Percentiles rank a stretch among this genome's conserved stretches.
Evolutionary conservation across 2,113 vertebrate genomes (phyloP).

Genomic region (Tichodroma muraria): DNA sequence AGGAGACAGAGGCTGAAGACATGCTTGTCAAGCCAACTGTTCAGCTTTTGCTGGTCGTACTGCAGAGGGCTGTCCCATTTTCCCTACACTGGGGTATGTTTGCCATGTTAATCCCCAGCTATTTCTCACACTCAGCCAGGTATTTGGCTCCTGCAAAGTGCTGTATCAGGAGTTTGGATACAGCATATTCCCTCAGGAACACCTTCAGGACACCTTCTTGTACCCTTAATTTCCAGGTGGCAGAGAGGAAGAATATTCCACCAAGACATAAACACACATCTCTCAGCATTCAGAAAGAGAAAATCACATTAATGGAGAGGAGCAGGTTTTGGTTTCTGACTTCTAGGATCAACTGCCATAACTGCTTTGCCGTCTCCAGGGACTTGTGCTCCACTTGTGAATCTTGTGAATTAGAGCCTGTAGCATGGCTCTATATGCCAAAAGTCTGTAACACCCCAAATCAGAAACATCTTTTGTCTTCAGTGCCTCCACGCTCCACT

Average conservation of each 20-base stretch:
- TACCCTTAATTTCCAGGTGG: not conserved
- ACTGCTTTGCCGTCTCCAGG: not conserved
- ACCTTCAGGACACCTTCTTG: not conserved
- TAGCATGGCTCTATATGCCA: not conserved
- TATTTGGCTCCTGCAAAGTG: not conserved
- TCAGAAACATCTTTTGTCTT: conserved; percentile 19
- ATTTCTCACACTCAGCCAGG: not conserved
- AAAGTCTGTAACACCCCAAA: not conserved
- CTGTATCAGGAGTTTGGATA: not conserved
- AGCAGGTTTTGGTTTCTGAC: not conserved
- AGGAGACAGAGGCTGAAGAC: not conserved
- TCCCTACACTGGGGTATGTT: not conserved
- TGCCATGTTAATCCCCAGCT: not conserved
- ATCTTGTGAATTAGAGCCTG: no score
- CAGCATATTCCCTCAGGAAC: not conserved
- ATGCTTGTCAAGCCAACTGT: not conserved
- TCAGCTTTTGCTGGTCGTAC: not conserved
- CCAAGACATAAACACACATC: not conserved
- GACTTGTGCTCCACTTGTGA: not conserved
- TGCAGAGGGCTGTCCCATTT: not conserved
- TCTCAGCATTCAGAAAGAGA: not conserved
- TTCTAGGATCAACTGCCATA: not conserved
- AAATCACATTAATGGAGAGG: not conserved
- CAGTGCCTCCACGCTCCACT: not conserved
- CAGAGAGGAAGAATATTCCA: not conserved